Evolutionary conservation across 2,888 invertebrate species (phyloP).

Genomic region (Gastrophysa polygoni): DNA sequence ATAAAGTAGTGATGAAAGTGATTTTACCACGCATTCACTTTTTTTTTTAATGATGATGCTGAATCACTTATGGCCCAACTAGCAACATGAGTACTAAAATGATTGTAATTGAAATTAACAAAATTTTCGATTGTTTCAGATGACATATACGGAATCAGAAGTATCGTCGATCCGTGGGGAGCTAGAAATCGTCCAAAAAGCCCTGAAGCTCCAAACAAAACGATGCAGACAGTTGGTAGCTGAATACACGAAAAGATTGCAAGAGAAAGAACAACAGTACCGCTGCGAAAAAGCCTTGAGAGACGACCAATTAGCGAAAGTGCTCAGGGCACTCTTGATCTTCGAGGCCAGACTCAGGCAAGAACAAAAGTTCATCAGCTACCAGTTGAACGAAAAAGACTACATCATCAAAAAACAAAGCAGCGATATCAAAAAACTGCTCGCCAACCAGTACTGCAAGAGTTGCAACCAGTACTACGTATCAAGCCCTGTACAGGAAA

Average conservation of each 20-base stretch:
- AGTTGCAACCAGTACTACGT: conserved; percentile 56
- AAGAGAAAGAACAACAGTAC: conserved; percentile 66
- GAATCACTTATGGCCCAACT: too few relatives aligned
- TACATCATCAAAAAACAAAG: conserved; percentile 73
- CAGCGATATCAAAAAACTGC: conserved; percentile 70
- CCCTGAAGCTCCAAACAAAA: conserved; percentile 68
- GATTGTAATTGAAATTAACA: too few relatives aligned
- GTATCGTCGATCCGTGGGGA: conserved; percentile 66
- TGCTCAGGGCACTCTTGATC: conserved; percentile 72
- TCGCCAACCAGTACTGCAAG: conserved; percentile 60
- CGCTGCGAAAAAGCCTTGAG: conserved; percentile 67
- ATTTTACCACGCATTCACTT: not conserved
- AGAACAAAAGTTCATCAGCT: conserved; percentile 74
- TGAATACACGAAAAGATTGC: conserved; percentile 67
- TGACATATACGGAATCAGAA: conserved; percentile 68
- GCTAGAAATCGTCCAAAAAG: conserved; percentile 70
- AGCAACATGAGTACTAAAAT: too few relatives aligned
- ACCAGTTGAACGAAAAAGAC: conserved; percentile 73
- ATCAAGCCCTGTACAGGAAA: conserved; percentile 49
- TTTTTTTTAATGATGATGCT: too few relatives aligned
- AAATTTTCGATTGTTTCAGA: conserved; percentile 61
- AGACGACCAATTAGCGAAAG: conserved; percentile 73
- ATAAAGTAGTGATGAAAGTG: not conserved
- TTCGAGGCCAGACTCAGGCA: conserved; percentile 74
- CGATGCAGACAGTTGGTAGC: conserved; percentile 73